These are phyloP conservation scores for Mesorhabditis sp. DNA, from an alignment of 2,888 invertebrate genomes.

Conservation along the genomic window DNA sequence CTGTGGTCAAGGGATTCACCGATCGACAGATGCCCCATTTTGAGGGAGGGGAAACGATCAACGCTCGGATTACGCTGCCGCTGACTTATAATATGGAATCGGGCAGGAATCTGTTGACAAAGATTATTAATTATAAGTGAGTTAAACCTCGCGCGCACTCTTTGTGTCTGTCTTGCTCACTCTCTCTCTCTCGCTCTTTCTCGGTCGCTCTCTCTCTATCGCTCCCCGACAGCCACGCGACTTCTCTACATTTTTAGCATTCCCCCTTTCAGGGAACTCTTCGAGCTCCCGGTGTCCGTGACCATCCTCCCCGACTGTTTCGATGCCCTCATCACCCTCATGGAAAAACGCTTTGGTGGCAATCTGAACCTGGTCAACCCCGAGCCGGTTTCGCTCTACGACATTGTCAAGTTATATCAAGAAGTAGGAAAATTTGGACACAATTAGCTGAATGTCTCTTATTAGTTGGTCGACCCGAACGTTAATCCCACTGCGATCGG, in stretches of 20 bases:
- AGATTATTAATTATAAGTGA: slow-evolving; percentile 53
- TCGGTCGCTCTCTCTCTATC: neutral
- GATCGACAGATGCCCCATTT: slow-evolving; percentile 44
- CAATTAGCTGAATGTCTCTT: slow-evolving; percentile 1
- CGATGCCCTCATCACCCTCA: slow-evolving; percentile 45
- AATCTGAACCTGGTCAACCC: slow-evolving; percentile 54
- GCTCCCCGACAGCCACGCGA: neutral
- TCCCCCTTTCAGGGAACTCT: slow-evolving; percentile 41
- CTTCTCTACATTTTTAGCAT: neutral
- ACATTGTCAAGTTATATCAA: slow-evolving; percentile 51
- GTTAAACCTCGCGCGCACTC: neutral
- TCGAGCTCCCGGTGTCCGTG: slow-evolving; percentile 56
- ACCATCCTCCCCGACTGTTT: slow-evolving; percentile 55
- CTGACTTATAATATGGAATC: slow-evolving; percentile 47
- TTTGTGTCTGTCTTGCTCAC: no score
- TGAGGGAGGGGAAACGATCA: slow-evolving; percentile 46
- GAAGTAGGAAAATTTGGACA: slow-evolving; percentile 25
- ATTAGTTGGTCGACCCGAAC: slow-evolving; percentile 36
- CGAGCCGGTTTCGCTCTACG: slow-evolving; percentile 48
- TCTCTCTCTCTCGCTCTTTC: neutral
- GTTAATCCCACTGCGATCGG: slow-evolving; percentile 37
- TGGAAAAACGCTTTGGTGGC: slow-evolving; percentile 49
- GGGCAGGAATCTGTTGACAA: slow-evolving; percentile 50
- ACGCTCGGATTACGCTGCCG: slow-evolving; percentile 55
- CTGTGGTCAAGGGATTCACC: slow-evolving; percentile 55